phyloP scores from a whole-genome alignment of 2,113 vertebrate species.

The Speoplatyrhinus poulsoni region DNA sequence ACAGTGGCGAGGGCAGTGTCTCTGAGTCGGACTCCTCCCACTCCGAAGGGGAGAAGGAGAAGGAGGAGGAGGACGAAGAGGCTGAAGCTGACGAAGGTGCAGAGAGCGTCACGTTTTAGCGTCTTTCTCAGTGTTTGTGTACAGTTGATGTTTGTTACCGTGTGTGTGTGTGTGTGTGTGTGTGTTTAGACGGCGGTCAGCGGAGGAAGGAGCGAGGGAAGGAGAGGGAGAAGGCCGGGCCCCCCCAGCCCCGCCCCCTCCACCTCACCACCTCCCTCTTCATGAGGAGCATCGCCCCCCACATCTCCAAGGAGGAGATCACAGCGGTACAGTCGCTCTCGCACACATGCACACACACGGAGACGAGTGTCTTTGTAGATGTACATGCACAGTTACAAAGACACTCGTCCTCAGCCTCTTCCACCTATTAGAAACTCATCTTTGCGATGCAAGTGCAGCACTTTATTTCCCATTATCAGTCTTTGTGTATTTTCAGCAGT shows the following conservation, averaged over 20 bases:
- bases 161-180: constrained; percentile 9
- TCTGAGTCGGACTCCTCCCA: constrained; percentile 78
- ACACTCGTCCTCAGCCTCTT: too few relatives aligned
- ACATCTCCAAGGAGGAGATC: constrained; percentile 88
- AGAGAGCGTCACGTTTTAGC: constrained; percentile 1
- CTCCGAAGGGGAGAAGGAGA: constrained; percentile 63
- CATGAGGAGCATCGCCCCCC: constrained; percentile 87
- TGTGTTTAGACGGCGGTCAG: constrained; percentile 35
- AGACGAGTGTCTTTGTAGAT: too few relatives aligned
- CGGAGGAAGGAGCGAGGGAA: constrained; percentile 48
- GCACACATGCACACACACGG: constrained; percentile 25
- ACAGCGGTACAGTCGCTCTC: constrained; percentile 73
- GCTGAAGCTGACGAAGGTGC: constrained; percentile 64
- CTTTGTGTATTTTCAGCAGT: too few relatives aligned
- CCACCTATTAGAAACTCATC: too few relatives aligned
- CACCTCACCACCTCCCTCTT: constrained; percentile 90
- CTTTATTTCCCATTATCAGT: too few relatives aligned
- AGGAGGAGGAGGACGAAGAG: constrained; percentile 48
- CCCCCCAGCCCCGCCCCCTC: constrained; percentile 82
- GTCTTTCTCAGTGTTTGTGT: not conserved
- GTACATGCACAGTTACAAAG: too few relatives aligned
- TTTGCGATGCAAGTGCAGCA: too few relatives aligned
- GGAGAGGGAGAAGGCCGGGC: constrained; percentile 60
- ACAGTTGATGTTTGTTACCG: not conserved
- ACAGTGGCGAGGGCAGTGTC: constrained; percentile 71